Percentiles rank a stretch among this genome's conserved stretches.
These are phyloP conservation scores for Eurois occulta DNA, from an alignment of 2,888 invertebrate species.

Conservation along the genomic window DNA sequence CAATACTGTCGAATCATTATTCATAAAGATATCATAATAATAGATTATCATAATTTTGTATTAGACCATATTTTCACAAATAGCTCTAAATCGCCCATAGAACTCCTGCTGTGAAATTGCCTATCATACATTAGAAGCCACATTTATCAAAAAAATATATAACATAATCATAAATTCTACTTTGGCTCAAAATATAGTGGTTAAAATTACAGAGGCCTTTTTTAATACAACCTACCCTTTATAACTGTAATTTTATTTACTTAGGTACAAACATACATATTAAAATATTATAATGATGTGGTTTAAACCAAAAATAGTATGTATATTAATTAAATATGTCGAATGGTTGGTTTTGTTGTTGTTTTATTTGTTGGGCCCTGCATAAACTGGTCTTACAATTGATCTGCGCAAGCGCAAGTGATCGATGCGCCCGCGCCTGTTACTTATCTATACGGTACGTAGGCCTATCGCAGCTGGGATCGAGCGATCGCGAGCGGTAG, in stretches of 20 bases:
- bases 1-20: constrained; percentile 56
- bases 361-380: constrained; percentile 64
- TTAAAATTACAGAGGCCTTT: not conserved
- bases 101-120: constrained; percentile 58
- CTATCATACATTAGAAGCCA: constrained; percentile 47
- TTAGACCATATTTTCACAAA: constrained; percentile 49
- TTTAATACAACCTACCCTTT: not conserved
- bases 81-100: constrained; percentile 34
- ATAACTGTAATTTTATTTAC: constrained; percentile 10
- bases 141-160: constrained; percentile 38
- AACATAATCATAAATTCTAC: constrained; percentile 24
- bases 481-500: constrained; percentile 79
- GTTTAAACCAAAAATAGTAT: constrained; percentile 38
- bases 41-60: constrained; percentile 56
- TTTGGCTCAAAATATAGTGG: not conserved
- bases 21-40: constrained; percentile 52
- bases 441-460: constrained; percentile 68
- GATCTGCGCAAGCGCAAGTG: constrained; percentile 70
- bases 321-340: constrained; percentile 62
- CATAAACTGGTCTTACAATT: constrained; percentile 72
- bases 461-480: constrained; percentile 77
- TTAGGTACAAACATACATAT: not conserved
- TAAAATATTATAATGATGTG: constrained; percentile 41
- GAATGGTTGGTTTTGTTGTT: constrained; percentile 47
- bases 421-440: constrained; percentile 74